phyloP scores from a whole-genome alignment of 2,888 invertebrate genomes.

The Yponomeuta cagnagella region DNA sequence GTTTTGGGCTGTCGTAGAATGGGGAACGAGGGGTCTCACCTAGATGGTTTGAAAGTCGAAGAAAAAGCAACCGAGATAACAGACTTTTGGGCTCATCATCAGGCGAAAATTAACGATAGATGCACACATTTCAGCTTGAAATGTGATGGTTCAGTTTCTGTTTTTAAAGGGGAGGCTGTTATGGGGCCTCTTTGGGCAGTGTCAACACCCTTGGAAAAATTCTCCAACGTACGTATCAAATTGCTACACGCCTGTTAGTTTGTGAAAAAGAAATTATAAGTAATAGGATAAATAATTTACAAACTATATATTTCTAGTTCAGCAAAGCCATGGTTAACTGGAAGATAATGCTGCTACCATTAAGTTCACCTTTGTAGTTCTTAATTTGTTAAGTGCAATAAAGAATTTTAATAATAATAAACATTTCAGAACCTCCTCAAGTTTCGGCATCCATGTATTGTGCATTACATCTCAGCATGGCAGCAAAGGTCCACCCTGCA shows the following conservation, averaged over 20 bases:
- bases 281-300: background rate
- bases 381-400: too few species aligned
- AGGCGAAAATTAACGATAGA: slow-evolving; percentile 76
- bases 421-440: slow-evolving; percentile 86
- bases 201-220: slow-evolving; percentile 83
- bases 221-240: slow-evolving; percentile 79
- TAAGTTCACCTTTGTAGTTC: too few species aligned
- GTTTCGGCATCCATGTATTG: slow-evolving; percentile 90
- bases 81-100: slow-evolving; percentile 86
- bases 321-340: too few species aligned
- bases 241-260: background rate
- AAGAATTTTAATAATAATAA: background rate
- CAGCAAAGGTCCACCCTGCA: slow-evolving; percentile 83
- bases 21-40: slow-evolving; percentile 86
- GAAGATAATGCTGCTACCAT: too few species aligned
- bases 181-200: slow-evolving; percentile 78
- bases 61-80: slow-evolving; percentile 85
- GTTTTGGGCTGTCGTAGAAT: slow-evolving; percentile 49
- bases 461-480: slow-evolving; percentile 89
- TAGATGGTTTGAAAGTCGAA: slow-evolving; percentile 83
- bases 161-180: slow-evolving; percentile 85
- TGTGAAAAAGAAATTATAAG: background rate
- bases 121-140: slow-evolving; percentile 70
- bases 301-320: too few species aligned
- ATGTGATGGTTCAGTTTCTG: slow-evolving; percentile 79